Evolutionary conservation across 2,113 vertebrate species (phyloP).

Genomic region (Hippocampus comes): DNA sequence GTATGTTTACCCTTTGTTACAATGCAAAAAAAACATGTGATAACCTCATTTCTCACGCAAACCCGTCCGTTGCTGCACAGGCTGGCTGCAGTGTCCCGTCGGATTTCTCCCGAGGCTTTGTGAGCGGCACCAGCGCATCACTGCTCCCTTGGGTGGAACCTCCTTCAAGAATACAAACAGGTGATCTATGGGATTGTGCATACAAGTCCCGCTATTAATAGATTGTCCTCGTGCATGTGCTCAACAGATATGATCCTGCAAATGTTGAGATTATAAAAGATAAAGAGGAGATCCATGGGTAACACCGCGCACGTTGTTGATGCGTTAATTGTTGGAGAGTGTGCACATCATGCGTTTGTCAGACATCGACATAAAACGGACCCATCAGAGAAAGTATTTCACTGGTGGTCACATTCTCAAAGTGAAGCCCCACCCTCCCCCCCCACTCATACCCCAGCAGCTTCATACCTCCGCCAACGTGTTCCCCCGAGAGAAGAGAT

Average conservation of each 20-base stretch:
- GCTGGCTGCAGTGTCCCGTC: background rate
- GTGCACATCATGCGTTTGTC: constrained; percentile 17
- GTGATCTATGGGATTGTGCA: constrained; percentile 2
- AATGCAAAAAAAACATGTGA: constrained; percentile 16
- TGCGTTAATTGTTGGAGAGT: constrained; percentile 10
- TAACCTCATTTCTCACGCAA: constrained; percentile 5
- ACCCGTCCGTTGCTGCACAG: background rate
- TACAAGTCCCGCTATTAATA: constrained; percentile 13
- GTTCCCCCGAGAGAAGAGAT: constrained; percentile 24
- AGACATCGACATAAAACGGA: constrained; percentile 29
- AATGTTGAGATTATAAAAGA: constrained; percentile 5
- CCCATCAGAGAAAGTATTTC: constrained; percentile 12
- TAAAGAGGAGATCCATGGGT: constrained; percentile 2
- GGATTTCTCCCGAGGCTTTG: constrained; percentile 18
- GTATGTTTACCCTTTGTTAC: background rate
- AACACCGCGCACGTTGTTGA: constrained; percentile 2
- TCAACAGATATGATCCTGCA: background rate
- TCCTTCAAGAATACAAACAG: constrained; percentile 18
- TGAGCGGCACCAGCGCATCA: constrained; percentile 15
- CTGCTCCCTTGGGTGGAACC: constrained; percentile 5
- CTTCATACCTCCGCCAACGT: constrained; percentile 27
- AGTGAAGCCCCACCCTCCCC: constrained; percentile 13
- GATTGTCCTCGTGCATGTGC: background rate
- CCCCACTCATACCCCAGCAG: background rate
- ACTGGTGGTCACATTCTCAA: constrained; percentile 21